Percentiles rank a stretch among this genome's conserved stretches.
These are phyloP conservation scores for Argynnis bischoffii DNA, from an alignment of 2,888 invertebrate genomes.

Conservation along the genomic window DNA sequence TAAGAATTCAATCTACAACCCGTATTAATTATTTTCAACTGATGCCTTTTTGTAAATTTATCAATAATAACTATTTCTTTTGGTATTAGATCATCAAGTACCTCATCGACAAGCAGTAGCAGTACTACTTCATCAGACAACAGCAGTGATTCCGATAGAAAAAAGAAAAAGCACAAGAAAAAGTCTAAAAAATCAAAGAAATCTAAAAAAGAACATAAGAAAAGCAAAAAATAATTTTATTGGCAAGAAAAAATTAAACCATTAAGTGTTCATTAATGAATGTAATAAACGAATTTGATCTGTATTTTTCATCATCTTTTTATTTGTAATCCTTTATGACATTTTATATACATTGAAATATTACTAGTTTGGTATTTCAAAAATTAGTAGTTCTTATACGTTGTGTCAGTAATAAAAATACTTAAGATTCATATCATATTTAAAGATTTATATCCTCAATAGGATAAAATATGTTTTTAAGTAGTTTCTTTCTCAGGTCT, in stretches of 20 bases:
- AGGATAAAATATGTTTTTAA: no score
- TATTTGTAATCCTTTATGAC: neutral
- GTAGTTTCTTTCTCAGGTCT: no score
- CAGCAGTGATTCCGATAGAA: slow-evolving; percentile 55
- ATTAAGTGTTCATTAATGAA: slow-evolving; percentile 22
- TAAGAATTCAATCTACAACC: no score
- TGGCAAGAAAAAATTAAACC: neutral
- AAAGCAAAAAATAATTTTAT: slow-evolving; percentile 50
- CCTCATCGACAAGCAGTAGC: slow-evolving; percentile 55
- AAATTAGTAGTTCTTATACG: no score
- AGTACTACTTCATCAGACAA: slow-evolving; percentile 54
- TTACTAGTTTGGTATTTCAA: no score
- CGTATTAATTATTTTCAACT: neutral
- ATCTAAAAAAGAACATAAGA: slow-evolving; percentile 59
- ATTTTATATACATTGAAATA: no score
- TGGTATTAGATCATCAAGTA: slow-evolving; percentile 59
- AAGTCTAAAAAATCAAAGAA: slow-evolving; percentile 61
- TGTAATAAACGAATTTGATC: slow-evolving; percentile 15
- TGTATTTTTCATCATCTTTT: slow-evolving; percentile 2
- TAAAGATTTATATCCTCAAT: no score
- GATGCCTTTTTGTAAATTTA: neutral
- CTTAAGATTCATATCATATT: no score
- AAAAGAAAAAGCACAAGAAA: slow-evolving; percentile 46
- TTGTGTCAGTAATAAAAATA: no score
- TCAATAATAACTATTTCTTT: no score